Conservation (phyloP, 1,140 invertebrate genomes). For the Ceratitis capitata region DNA sequence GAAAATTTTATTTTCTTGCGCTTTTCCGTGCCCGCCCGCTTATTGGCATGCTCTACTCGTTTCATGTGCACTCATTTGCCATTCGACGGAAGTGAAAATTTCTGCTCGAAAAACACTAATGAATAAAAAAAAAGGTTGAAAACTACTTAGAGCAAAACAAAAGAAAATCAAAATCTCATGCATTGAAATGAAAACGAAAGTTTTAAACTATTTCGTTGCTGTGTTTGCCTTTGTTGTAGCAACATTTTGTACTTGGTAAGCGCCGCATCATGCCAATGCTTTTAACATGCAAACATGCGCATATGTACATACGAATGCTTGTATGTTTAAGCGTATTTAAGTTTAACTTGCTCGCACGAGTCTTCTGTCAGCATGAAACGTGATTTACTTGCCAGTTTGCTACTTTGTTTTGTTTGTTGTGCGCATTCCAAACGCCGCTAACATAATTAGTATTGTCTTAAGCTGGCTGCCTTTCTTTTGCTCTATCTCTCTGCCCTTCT, state of each 20-base stretch:
- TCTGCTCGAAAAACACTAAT: background rate
- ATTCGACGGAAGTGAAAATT: background rate
- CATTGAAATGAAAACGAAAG: background rate
- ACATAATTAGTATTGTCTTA: background rate
- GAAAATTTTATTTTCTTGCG: too few species aligned
- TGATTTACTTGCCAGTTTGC: too few species aligned
- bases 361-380: background rate
- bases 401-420: background rate
- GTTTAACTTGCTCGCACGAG: background rate
- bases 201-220: background rate
- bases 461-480: background rate
- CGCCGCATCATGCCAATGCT: background rate
- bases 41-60: background rate
- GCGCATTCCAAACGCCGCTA: background rate
- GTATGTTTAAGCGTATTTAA: background rate
- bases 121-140: background rate
- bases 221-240: background rate
- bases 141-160: background rate
- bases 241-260: background rate
- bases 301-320: background rate
- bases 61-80: background rate
- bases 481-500: background rate
- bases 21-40: too few species aligned
- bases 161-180: too few species aligned
- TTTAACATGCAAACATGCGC: background rate